Conservation (phyloP, 2,888 invertebrate species). For the Leucania comma region DNA sequence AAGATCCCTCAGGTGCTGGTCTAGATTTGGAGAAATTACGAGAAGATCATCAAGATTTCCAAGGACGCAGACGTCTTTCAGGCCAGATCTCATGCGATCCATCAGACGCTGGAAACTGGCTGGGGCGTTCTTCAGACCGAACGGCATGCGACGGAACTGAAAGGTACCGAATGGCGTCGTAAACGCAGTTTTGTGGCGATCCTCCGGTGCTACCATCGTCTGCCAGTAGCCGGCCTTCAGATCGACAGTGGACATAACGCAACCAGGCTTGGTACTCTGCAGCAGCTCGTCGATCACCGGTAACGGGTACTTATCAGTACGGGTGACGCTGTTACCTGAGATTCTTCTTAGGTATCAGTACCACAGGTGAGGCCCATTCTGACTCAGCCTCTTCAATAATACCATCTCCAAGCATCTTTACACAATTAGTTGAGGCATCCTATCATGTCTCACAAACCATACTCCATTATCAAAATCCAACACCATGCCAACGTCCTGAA, state of each 20-base stretch:
- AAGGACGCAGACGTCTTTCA: not conserved
- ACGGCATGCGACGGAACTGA: not conserved
- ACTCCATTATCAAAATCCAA: too few relatives aligned
- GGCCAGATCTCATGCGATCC: not conserved
- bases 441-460: too few relatives aligned
- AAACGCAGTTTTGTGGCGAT: too few relatives aligned
- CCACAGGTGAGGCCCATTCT: too few relatives aligned
- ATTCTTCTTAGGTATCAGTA: not conserved
- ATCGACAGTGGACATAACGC: too few relatives aligned
- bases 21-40: not conserved
- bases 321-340: not conserved
- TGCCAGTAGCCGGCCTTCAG: too few relatives aligned
- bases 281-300: not conserved
- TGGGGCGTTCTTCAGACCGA: not conserved
- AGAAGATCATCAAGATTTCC: not conserved
- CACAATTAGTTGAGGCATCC: too few relatives aligned
- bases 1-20: conserved; percentile 1
- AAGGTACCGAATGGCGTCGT: not conserved
- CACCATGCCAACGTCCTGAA: too few relatives aligned
- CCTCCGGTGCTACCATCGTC: too few relatives aligned
- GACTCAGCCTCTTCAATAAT: too few relatives aligned
- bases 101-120: not conserved
- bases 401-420: not conserved
- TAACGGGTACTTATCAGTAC: not conserved
- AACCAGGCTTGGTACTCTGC: not conserved